These are phyloP conservation scores for Cygnus buccinator DNA, from an alignment of 2,113 vertebrate species.

Conservation along the genomic window DNA sequence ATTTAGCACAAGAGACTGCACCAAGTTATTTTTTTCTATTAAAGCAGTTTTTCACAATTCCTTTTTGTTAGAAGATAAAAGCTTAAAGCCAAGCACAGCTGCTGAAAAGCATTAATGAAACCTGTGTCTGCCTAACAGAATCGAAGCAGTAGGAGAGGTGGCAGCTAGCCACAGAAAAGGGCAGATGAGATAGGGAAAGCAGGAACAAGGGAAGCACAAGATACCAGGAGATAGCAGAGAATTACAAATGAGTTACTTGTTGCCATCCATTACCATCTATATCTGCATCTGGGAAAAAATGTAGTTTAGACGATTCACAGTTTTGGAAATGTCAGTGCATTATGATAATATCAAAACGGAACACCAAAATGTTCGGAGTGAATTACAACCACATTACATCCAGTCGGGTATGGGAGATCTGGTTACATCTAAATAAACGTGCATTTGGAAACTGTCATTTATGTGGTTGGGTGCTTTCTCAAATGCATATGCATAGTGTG, in stretches of 20 bases:
- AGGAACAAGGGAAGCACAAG: not conserved
- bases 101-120: conserved; percentile 52
- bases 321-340: conserved; percentile 2
- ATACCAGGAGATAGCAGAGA: not conserved
- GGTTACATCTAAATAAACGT: conserved; percentile 63
- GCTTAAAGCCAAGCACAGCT: conserved; percentile 27
- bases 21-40: conserved; percentile 16
- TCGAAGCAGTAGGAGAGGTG: conserved; percentile 26
- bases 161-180: conserved; percentile 27
- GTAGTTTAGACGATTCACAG: conserved; percentile 25
- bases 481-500: conserved; percentile 32
- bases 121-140: not conserved
- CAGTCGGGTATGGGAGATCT: conserved; percentile 12
- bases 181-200: conserved; percentile 18
- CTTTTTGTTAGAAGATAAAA: conserved; percentile 55
- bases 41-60: conserved; percentile 26
- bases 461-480: conserved; percentile 28
- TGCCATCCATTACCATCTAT: not conserved
- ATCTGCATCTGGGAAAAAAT: not conserved
- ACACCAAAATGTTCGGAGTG: not conserved
- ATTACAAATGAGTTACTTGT: not conserved
- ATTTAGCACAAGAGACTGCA: not conserved
- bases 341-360: conserved; percentile 21
- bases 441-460: conserved; percentile 64
- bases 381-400: conserved; percentile 36